Base-by-base conservation (phyloP, 1,140 invertebrate species). In the Centruroides vittatus region DNA sequence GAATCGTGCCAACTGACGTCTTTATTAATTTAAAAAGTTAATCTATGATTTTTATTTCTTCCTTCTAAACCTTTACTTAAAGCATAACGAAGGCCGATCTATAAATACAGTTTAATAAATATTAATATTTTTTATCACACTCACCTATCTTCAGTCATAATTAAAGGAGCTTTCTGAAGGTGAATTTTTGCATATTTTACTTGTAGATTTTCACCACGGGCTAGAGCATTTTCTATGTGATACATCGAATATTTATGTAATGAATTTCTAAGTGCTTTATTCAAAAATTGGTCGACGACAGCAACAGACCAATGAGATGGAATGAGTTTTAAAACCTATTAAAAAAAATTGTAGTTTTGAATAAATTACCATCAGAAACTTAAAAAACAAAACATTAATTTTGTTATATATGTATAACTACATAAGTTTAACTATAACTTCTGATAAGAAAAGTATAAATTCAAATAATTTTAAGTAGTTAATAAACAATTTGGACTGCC, bases 281-380 rank as follows among this genome's bases (percentile, higher is more conserved):
- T 67, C 23, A 78, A 66, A 66, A 78, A 79, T 35, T 75, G 70
- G 36, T 73, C 72, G 41, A 78, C 57, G 48, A 78, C 66, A 51
- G 70, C 68, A 7, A 78, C 70, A 13, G 77, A 77, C 77, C 77
- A 78, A 54, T 70, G 68, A 6, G 75, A 71, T n/a, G 78, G 78
- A 50, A 79, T 67, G 5, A 76, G 65, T 52, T 76, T 73, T 36
- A 78, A 64, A 47, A 79, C 75, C 73, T 76, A 64, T 4, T 51
- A 13, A 51, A 51, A 51, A 51, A 7, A 11, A 51, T 2, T 10
- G 4, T 51, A 49, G 9, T 49, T 49, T n/a, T 9, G 9, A 49
- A 10, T 49, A n/a, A 10, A 23, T 23, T 23, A 23, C 23, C 23
- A 23, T 23, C 23, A 23, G 23, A 23, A 23, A 23, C 23, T 23